Conservation (phyloP, 92 coral and sea anemone species). For the Diadumene lineata region DNA sequence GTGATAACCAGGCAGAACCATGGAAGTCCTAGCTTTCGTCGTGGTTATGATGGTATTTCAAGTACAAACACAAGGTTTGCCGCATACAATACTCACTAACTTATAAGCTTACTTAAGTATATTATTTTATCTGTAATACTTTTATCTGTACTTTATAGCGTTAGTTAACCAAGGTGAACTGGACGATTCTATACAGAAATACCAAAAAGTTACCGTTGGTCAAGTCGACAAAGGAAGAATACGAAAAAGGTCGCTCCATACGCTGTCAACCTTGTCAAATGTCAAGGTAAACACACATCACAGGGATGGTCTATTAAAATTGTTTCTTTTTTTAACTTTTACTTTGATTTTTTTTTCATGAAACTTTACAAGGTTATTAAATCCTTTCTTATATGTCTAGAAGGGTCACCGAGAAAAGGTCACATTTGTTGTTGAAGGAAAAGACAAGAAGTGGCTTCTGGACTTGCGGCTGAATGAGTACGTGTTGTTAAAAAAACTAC, state of each 20-base stretch:
- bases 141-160: too few species aligned
- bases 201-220: constrained; percentile 12
- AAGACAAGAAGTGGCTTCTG: constrained; percentile 52
- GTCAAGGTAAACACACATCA: constrained; percentile 1
- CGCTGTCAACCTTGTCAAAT: constrained; percentile 8
- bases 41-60: background rate
- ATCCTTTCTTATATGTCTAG: constrained; percentile 21
- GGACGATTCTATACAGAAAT: constrained; percentile 27
- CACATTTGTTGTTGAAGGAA: constrained; percentile 46
- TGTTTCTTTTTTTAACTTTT: background rate
- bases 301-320: too few species aligned
- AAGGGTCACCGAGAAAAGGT: constrained; percentile 47
- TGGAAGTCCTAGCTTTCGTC: background rate
- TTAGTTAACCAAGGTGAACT: background rate
- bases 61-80: background rate
- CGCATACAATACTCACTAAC: background rate
- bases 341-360: too few species aligned
- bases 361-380: too few species aligned
- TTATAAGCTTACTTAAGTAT: background rate
- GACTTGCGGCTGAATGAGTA: constrained; percentile 66
- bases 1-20: background rate
- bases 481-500: background rate
- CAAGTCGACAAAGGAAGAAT: background rate
- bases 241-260: constrained; percentile 14
- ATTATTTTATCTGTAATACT: too few species aligned